Evolutionary conservation across 2,113 vertebrate genomes (phyloP).

Genomic region (Meriones unguiculatus): DNA sequence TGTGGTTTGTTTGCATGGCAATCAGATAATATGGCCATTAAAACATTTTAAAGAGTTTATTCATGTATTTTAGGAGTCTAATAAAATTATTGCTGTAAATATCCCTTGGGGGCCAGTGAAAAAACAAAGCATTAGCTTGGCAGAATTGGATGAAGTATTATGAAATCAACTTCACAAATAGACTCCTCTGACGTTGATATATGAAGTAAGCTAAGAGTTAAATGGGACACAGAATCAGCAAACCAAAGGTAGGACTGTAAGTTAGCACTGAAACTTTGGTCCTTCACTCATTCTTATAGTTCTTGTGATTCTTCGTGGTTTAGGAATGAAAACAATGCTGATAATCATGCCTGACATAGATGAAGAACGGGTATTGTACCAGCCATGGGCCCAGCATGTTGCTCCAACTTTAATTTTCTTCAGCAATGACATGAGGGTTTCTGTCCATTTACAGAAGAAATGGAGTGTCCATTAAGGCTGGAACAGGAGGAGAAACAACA

Average conservation of each 20-base stretch:
- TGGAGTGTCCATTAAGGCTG: accelerated
- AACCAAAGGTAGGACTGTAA: neutral
- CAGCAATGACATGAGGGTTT: neutral
- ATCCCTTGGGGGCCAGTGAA: neutral
- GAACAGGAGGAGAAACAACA: neutral
- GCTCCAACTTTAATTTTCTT: neutral
- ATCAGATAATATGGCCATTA: constrained; percentile 41
- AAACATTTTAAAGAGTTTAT: constrained; percentile 34
- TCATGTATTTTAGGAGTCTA: constrained; percentile 48
- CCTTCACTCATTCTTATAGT: neutral
- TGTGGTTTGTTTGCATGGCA: neutral
- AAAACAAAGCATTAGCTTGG: neutral
- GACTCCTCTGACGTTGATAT: constrained; percentile 30
- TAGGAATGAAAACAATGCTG: neutral
- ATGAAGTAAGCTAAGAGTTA: constrained; percentile 37
- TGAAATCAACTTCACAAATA: constrained; percentile 45
- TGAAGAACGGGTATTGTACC: neutral
- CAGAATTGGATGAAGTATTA: constrained; percentile 5
- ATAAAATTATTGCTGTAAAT: constrained; percentile 35
- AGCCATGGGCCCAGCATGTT: neutral
- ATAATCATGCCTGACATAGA: neutral
- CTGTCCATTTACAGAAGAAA: neutral
- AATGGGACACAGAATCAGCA: neutral
- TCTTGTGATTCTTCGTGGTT: neutral
- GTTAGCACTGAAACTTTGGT: neutral